Conservation (phyloP, 2,797 vertebrate genomes). For the Gobionotothen gibberifrons region DNA sequence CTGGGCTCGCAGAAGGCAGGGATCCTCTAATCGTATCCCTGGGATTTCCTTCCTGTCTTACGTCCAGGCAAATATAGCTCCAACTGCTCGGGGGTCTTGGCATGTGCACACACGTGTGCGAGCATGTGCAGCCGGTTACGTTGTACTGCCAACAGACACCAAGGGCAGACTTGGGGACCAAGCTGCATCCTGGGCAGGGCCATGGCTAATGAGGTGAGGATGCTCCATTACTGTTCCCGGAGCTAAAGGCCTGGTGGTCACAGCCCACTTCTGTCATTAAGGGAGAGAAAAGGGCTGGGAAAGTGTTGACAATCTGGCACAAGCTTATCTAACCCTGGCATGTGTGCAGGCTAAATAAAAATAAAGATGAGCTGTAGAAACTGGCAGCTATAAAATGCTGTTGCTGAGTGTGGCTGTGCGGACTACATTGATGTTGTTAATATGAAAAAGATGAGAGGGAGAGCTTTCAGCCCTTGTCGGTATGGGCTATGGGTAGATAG, state of each 20-base stretch:
- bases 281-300: conserved; percentile 38
- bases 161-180: conserved; percentile 32
- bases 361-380: conserved; percentile 58
- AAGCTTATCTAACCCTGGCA: conserved; percentile 70
- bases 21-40: conserved; percentile 20
- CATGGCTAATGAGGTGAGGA: conserved; percentile 67
- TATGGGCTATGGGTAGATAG: not conserved
- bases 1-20: conserved; percentile 19
- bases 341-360: conserved; percentile 47
- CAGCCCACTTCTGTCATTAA: conserved; percentile 54
- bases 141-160: conserved; percentile 26
- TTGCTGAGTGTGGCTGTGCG: conserved; percentile 37
- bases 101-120: conserved; percentile 46
- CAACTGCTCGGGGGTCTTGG: conserved; percentile 39
- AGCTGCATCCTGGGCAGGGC: conserved; percentile 55
- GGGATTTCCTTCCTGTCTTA: conserved; percentile 46
- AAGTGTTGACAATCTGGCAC: conserved; percentile 53
- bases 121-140: conserved; percentile 56
- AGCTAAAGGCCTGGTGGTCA: conserved; percentile 63
- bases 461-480: conserved; percentile 24
- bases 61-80: conserved; percentile 30
- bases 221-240: conserved; percentile 59
- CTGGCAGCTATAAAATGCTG: conserved; percentile 44
- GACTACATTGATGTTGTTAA: conserved; percentile 49
- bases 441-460: conserved; percentile 21